Evolutionary conservation across 2,797 vertebrate genomes (phyloP), one percentile per base, ranked within the genome.

Genomic region (Pangasius macronema): DNA sequence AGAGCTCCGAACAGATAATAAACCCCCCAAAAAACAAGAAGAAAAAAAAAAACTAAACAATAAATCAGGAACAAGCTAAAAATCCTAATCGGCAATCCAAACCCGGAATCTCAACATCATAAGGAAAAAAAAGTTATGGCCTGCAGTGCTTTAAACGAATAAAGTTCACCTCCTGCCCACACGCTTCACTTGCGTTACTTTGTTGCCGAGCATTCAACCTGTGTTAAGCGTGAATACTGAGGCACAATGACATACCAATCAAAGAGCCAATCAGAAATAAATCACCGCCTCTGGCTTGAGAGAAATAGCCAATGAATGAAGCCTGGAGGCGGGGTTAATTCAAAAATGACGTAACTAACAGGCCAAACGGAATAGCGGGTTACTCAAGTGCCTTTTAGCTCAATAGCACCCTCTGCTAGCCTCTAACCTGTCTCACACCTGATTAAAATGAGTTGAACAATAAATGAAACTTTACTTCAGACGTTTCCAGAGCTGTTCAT

Each of bases 201-300:
- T 89, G 87, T 90, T 85, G 67, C 87, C 70, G 79, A 81, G 88
- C 63, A 68, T 90, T 91, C 84, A 91, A 91, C 89, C 91, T 92
- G 91, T 63, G 67, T 59, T 46, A 57, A 13, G 82, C 84, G 61
- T n/a, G 82, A 89, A 87, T 10, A 75, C 79, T 30, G 10, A 7
- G 2, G 14, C 22, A 86, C 84, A 90, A 67, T 84, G 91, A 89
- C 87, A 65, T 30, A 11, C 24, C 49, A 42, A 42, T 42, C 42
- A 11, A 30, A 30, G 3, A 90, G 36, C 90, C 90, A 91, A 91
- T 92, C 80, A 89, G 82, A 82, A 77, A 20, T 16, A 46, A 7
- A 75, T 63, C 13, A 10, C 36, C 61, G 20, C 80, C 22, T 8
- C 10, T 55, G 18, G 70, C 5, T 42, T 42, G 5, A 75, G 33